phyloP scores from a whole-genome alignment of 2,113 vertebrate genomes.

The Lophochroa leadbeateri region DNA sequence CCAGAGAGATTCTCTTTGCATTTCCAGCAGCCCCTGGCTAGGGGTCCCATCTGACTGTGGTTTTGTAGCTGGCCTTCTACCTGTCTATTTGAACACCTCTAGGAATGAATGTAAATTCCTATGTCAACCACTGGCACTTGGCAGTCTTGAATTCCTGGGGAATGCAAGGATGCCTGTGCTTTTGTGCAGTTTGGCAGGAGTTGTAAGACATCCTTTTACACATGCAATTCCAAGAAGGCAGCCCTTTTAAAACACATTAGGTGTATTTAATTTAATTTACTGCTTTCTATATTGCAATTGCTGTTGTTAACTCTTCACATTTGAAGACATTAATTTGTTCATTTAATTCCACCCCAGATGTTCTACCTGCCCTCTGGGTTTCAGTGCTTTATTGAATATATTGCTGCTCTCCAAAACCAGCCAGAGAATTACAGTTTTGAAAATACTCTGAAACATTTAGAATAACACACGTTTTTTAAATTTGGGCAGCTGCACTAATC shows the following conservation, averaged over 20 bases:
- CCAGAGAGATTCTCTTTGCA: not conserved
- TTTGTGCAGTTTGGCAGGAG: slow-evolving; percentile 4
- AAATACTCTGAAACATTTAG: not conserved
- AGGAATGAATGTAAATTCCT: slow-evolving; percentile 6
- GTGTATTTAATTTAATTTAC: not conserved
- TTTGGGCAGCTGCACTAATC: not conserved
- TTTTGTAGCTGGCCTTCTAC: slow-evolving; percentile 9
- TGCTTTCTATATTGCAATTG: not conserved
- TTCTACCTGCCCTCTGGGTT: not conserved
- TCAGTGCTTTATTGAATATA: not conserved
- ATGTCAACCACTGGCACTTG: not conserved
- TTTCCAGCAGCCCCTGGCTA: not conserved
- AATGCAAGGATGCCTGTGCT: not conserved
- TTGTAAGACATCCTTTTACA: not conserved
- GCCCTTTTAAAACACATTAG: not conserved
- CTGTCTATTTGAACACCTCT: not conserved
- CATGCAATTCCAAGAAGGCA: not conserved
- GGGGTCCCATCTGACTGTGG: not conserved
- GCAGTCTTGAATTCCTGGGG: not conserved
- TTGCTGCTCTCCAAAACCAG: not conserved
- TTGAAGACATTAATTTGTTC: not conserved
- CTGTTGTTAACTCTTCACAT: not conserved
- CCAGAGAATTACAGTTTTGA: not conserved
- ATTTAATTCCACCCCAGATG: not conserved
- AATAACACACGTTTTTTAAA: not conserved